Percentiles rank a stretch among this genome's conserved stretches.
These are phyloP conservation scores for Leptinotarsa rubiginosa DNA, from an alignment of 2,888 invertebrate genomes.

Conservation along the genomic window DNA sequence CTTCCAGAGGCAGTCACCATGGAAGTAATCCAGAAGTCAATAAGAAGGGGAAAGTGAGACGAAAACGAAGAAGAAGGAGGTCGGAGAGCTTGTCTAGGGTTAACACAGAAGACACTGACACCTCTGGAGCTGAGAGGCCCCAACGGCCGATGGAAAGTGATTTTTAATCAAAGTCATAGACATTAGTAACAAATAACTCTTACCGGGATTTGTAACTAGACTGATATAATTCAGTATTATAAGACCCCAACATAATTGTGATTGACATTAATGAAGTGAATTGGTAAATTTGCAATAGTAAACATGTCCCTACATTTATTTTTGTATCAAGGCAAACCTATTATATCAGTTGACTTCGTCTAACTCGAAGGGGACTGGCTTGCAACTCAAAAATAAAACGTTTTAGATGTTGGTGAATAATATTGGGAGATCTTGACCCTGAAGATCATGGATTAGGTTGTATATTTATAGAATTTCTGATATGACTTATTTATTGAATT, in stretches of 20 bases:
- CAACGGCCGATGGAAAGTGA: slow-evolving; percentile 56
- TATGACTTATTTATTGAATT: background rate
- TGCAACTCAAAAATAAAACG: slow-evolving; percentile 10
- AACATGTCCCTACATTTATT: slow-evolving; percentile 41
- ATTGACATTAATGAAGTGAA: slow-evolving; percentile 42
- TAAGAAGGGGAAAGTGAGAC: slow-evolving; percentile 53
- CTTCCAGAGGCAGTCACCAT: slow-evolving; percentile 52
- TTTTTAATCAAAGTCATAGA: slow-evolving; percentile 44
- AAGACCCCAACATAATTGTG: slow-evolving; percentile 27
- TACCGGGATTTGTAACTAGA: background rate
- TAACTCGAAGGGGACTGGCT: slow-evolving; percentile 28
- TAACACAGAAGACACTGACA: slow-evolving; percentile 48
- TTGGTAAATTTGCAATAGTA: slow-evolving; percentile 41
- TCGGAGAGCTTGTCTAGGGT: slow-evolving; percentile 53
- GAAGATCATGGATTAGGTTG: background rate
- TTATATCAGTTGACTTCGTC: slow-evolving; percentile 24
- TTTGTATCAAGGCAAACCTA: slow-evolving; percentile 37
- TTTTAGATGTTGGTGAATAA: background rate
- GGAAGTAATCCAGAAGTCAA: slow-evolving; percentile 57
- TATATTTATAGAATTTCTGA: background rate
- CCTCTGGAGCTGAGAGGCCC: slow-evolving; percentile 39
- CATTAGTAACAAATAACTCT: background rate
- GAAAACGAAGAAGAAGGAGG: slow-evolving; percentile 56
- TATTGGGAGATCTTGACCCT: background rate
- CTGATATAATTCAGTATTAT: slow-evolving; percentile 20